A percentile compares a stretch with the other conserved stretches of the same genome.
Evolutionary conservation across 2,888 invertebrate species (phyloP).

Genomic region (Morinoia aosen): DNA sequence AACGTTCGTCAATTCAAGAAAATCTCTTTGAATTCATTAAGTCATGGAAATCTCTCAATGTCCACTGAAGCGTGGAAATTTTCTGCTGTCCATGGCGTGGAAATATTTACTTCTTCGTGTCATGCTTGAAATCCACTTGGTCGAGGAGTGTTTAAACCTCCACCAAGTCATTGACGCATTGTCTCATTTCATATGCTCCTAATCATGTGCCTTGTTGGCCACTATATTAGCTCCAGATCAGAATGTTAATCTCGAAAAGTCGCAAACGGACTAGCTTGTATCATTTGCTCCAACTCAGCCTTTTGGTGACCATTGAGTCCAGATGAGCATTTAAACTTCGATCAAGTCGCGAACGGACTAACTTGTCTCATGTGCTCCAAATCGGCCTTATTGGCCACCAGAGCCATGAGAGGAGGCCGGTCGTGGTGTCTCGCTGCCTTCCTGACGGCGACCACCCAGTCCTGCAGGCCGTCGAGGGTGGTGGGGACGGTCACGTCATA

Average conservation of each 20-base stretch:
- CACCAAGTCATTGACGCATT: neutral
- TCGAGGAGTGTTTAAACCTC: no score
- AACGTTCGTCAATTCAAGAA: no score
- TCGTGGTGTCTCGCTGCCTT: constrained; percentile 63
- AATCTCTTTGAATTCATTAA: no score
- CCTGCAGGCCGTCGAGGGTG: constrained; percentile 83
- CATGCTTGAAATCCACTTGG: no score
- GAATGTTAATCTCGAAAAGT: neutral
- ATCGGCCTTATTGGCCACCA: constrained; percentile 68
- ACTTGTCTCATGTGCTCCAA: constrained; percentile 67
- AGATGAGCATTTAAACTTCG: no score
- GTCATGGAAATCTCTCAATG: no score
- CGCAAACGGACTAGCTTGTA: neutral
- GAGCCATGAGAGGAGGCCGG: constrained; percentile 64
- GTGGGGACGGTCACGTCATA: constrained; percentile 86
- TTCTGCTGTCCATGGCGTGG: no score
- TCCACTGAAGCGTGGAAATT: no score
- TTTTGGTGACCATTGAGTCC: no score
- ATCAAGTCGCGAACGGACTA: neutral
- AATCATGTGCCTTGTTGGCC: neutral
- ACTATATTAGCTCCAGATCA: neutral
- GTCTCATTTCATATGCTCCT: neutral
- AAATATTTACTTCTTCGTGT: no score
- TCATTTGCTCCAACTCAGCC: neutral
- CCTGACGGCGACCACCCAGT: constrained; percentile 77